Conservation (phyloP, 2,113 vertebrate genomes). For the Calidris pygmaea region DNA sequence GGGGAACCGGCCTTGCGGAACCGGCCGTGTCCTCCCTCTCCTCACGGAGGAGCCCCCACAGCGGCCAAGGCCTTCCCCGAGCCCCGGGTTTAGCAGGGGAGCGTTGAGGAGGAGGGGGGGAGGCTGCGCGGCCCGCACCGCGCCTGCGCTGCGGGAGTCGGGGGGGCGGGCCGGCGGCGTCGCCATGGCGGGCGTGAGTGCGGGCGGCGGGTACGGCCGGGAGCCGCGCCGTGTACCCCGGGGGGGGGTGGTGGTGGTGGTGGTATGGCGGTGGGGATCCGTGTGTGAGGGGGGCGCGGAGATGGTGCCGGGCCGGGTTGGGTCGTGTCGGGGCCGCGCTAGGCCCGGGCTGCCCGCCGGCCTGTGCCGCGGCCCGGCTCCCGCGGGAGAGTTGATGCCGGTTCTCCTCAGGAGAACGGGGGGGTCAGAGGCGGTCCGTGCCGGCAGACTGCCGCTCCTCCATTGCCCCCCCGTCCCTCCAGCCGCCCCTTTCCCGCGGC, state of each 20-base stretch:
- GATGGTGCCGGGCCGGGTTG: too few relatives aligned
- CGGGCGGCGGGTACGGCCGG: neutral
- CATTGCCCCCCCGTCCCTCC: accelerated
- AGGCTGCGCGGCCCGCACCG: accelerated
- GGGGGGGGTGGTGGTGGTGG: neutral
- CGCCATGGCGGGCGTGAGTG: neutral
- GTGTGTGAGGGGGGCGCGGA: neutral
- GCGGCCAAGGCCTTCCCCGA: accelerated
- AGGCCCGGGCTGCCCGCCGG: too few relatives aligned
- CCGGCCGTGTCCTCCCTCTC: neutral
- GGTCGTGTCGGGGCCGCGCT: neutral
- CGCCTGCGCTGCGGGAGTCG: neutral
- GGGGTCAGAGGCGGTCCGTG: too few relatives aligned
- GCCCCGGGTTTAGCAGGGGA: too few relatives aligned
- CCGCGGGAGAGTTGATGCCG: neutral
- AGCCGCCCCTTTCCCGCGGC: neutral
- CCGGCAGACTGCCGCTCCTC: neutral
- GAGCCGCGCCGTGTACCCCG: too few relatives aligned
- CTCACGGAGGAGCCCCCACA: neutral
- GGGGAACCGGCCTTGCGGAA: too few relatives aligned
- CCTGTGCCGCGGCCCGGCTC: too few relatives aligned
- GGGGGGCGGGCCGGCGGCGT: neutral
- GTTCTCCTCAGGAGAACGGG: accelerated
- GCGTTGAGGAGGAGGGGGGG: too few relatives aligned
- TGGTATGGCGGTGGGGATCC: neutral